Evolutionary conservation across 2,888 invertebrate species (phyloP).

Genomic region (Limnephilus rhombicus): DNA sequence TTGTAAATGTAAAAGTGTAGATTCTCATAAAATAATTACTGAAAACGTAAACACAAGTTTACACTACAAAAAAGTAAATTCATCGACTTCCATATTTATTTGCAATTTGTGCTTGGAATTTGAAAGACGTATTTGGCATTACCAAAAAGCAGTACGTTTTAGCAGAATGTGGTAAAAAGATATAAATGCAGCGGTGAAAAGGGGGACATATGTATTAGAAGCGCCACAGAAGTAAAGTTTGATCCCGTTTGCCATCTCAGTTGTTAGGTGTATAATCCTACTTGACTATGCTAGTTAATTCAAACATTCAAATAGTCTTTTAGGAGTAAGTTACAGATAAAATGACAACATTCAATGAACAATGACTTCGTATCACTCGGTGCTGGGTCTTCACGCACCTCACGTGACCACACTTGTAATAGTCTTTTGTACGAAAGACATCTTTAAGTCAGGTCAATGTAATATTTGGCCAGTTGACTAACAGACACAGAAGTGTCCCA

Average conservation of each 20-base stretch:
- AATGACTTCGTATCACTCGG: slow-evolving; percentile 55
- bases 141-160: neutral
- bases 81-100: slow-evolving; percentile 24
- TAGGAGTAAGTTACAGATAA: slow-evolving; percentile 34
- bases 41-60: neutral
- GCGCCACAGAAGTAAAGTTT: slow-evolving; percentile 31
- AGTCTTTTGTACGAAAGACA: slow-evolving; percentile 1
- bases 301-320: slow-evolving; percentile 50
- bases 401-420: neutral
- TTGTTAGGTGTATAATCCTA: slow-evolving; percentile 31
- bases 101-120: slow-evolving; percentile 37
- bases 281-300: slow-evolving; percentile 34
- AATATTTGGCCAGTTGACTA: slow-evolving; percentile 1
- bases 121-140: neutral
- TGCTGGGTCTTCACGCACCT: slow-evolving; percentile 50
- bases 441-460: neutral
- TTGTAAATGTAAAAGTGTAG: neutral
- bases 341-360: slow-evolving; percentile 30
- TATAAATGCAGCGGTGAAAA: slow-evolving; percentile 31
- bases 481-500: slow-evolving; percentile 5
- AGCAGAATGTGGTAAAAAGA: neutral
- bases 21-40: slow-evolving; percentile 10
- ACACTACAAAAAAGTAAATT: neutral
- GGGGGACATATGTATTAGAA: slow-evolving; percentile 4
- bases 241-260: slow-evolving; percentile 48